These are phyloP conservation scores for Ophion ventricosus DNA, from an alignment of 2,888 invertebrate species.

Conservation along the genomic window DNA sequence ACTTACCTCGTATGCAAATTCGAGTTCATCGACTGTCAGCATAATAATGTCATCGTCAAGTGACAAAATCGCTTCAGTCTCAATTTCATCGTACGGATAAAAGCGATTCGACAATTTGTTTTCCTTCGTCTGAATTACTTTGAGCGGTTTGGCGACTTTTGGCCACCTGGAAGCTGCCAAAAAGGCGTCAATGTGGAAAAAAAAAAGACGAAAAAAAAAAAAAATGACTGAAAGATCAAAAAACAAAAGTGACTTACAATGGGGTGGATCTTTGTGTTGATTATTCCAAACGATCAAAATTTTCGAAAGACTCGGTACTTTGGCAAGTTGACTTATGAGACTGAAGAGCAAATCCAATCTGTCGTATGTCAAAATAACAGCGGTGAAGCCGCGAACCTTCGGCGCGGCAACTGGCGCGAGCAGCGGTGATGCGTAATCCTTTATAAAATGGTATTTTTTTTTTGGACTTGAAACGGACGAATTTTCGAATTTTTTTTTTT, in stretches of 20 bases:
- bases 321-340: constrained; percentile 92
- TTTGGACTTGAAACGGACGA: not conserved
- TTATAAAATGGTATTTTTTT: constrained; percentile 78
- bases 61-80: constrained; percentile 97
- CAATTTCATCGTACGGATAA: constrained; percentile 97
- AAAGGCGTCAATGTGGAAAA: constrained; percentile 56
- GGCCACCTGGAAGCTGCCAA: constrained; percentile 93
- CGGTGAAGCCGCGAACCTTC: constrained; percentile 95
- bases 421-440: constrained; percentile 88
- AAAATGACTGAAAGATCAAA: not conserved
- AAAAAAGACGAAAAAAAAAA: not conserved
- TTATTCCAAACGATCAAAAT: constrained; percentile 98
- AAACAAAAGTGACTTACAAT: constrained; percentile 86
- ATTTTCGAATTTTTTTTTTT: not conserved
- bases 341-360: constrained; percentile 94
- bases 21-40: constrained; percentile 97
- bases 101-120: constrained; percentile 98
- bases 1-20: constrained; percentile 92
- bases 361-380: constrained; percentile 97
- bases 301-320: constrained; percentile 95
- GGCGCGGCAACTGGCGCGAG: constrained; percentile 94
- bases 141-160: constrained; percentile 93
- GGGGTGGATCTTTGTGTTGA: constrained; percentile 95
- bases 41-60: constrained; percentile 98
- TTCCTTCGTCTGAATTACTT: constrained; percentile 94